Conservation (phyloP, 2,888 invertebrate genomes). For the Eretmocerus hayati region DNA sequence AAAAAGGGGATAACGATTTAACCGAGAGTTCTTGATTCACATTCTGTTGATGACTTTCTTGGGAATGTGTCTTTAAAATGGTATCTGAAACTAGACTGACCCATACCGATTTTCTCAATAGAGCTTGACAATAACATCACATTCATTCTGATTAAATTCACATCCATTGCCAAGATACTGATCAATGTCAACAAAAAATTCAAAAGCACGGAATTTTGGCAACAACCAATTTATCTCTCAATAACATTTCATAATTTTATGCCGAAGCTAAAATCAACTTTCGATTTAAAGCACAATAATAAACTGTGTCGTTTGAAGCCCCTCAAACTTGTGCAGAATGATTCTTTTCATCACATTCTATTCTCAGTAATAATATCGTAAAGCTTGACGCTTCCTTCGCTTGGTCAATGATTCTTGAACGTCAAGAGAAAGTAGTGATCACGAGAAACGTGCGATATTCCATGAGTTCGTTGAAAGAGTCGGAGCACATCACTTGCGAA, state of each 20-base stretch:
- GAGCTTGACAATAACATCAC: conserved; percentile 11
- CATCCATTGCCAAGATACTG: conserved; percentile 4
- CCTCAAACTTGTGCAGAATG: conserved; percentile 17
- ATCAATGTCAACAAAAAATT: conserved; percentile 8
- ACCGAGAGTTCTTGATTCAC: conserved; percentile 21
- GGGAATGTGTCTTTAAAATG: no score
- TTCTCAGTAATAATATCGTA: no score
- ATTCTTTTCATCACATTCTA: background rate
- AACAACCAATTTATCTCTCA: conserved; percentile 7
- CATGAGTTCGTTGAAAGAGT: no score
- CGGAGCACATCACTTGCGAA: no score
- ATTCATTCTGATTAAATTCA: conserved; percentile 12
- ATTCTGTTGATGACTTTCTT: no score
- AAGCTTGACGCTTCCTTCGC: no score
- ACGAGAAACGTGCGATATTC: no score
- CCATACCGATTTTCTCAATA: no score
- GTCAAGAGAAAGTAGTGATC: no score
- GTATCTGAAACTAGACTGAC: no score
- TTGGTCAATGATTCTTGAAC: no score
- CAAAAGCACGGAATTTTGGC: conserved; percentile 12
- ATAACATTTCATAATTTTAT: conserved; percentile 11
- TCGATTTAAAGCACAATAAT: conserved; percentile 16
- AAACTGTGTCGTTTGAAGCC: conserved; percentile 14
- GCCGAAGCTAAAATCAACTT: conserved; percentile 13
- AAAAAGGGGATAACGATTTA: conserved; percentile 31